These are phyloP conservation scores for Apistogramma diplotaenia DNA, from an alignment of 2,113 vertebrate species.

Conservation along the genomic window DNA sequence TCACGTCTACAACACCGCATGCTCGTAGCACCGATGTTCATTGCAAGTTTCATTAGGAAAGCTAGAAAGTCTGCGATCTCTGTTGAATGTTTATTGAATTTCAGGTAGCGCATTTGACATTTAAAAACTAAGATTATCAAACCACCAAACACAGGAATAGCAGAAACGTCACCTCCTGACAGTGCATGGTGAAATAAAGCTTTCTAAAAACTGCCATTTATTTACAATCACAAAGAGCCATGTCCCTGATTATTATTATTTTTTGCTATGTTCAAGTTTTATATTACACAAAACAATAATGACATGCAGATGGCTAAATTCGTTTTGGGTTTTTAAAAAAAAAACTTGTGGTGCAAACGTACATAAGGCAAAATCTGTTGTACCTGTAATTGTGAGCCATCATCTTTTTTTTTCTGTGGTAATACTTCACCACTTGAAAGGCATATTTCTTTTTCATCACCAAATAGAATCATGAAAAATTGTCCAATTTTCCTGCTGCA, in stretches of 20 bases:
- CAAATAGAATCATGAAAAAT: neutral
- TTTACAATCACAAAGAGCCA: neutral
- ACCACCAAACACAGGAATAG: neutral
- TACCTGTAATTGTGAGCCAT: neutral
- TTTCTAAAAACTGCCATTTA: neutral
- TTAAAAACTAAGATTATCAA: neutral
- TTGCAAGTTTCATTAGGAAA: neutral
- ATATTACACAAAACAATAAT: neutral
- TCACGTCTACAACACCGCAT: neutral
- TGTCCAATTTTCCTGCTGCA: neutral
- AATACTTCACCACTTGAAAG: neutral
- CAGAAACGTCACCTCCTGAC: neutral
- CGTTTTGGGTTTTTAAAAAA: too few species aligned
- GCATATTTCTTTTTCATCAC: neutral
- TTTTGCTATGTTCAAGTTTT: neutral
- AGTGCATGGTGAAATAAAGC: neutral
- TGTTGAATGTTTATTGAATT: conserved; percentile 42
- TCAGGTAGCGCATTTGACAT: neutral
- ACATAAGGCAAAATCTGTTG: neutral
- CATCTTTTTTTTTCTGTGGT: neutral
- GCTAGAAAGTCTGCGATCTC: neutral
- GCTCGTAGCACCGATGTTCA: neutral
- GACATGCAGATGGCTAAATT: neutral
- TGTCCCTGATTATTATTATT: conserved; percentile 5
- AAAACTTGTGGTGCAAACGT: neutral